Evolutionary conservation across 92 coral and sea anemone species (phyloP).

Genomic region (Parazoanthus darwini): DNA sequence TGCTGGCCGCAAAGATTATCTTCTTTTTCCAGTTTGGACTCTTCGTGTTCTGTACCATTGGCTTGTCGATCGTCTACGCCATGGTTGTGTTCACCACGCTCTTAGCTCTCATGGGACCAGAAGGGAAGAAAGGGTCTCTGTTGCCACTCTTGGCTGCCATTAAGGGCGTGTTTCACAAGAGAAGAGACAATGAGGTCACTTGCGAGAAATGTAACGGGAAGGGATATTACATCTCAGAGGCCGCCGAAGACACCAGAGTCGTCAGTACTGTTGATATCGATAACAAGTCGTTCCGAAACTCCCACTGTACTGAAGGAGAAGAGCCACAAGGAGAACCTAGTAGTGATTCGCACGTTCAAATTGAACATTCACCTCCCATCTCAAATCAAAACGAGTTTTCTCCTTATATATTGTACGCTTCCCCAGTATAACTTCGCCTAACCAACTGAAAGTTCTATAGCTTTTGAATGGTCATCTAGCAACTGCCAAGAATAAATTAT

Average conservation of each 20-base stretch:
- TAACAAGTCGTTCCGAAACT: not conserved
- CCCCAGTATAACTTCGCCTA: constrained; percentile 20
- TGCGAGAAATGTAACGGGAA: constrained; percentile 76
- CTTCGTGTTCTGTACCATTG: constrained; percentile 94
- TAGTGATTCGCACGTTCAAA: not conserved
- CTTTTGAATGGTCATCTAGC: not conserved
- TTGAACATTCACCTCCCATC: not conserved
- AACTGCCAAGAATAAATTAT: not conserved
- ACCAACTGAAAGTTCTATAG: not conserved
- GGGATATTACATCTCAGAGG: constrained; percentile 57
- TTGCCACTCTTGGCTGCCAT: constrained; percentile 56
- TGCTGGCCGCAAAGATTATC: constrained; percentile 96
- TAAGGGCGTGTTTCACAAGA: constrained; percentile 51
- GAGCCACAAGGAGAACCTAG: not conserved
- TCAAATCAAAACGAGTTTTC: not conserved
- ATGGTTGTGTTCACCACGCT: constrained; percentile 83
- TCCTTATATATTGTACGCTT: not conserved
- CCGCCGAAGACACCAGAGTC: not conserved
- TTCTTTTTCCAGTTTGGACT: constrained; percentile 96
- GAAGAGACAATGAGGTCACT: constrained; percentile 51
- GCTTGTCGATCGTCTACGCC: constrained; percentile 88
- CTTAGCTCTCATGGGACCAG: constrained; percentile 87
- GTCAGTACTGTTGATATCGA: not conserved
- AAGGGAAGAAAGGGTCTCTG: constrained; percentile 90
- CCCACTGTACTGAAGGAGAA: not conserved